A percentile compares a stretch with the other conserved stretches of the same genome.
Evolutionary conservation across 2,113 vertebrate genomes (phyloP).

Genomic region (Cephalopholis sonnerati): DNA sequence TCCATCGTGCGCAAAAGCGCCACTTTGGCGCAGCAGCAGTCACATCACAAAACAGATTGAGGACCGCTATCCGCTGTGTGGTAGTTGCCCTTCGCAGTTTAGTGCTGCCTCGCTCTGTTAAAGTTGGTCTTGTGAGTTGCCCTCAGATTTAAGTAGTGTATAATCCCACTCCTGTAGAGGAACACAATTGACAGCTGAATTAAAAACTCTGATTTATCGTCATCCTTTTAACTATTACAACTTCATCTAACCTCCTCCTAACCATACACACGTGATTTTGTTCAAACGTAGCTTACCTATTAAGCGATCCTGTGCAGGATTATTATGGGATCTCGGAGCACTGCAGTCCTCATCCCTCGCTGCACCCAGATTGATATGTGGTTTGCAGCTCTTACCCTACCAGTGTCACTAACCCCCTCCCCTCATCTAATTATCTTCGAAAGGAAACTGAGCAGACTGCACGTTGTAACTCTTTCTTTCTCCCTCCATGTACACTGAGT

Average conservation of each 20-base stretch:
- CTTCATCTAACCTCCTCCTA: background rate
- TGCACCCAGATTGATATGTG: constrained; percentile 30
- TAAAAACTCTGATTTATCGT: background rate
- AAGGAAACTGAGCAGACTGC: constrained; percentile 40
- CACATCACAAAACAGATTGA: constrained; percentile 53
- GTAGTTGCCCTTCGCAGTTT: background rate
- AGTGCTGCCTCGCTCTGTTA: background rate
- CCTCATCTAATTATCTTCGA: constrained; percentile 29
- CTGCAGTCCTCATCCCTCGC: constrained; percentile 21
- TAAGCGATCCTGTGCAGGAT: background rate
- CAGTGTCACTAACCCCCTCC: constrained; percentile 39
- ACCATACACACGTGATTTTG: background rate
- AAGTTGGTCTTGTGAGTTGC: background rate
- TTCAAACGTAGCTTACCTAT: constrained; percentile 33
- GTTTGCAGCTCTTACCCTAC: constrained; percentile 18
- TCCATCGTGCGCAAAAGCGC: constrained; percentile 82
- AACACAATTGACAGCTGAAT: constrained; percentile 4
- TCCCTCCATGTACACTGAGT: background rate
- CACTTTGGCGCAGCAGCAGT: constrained; percentile 38
- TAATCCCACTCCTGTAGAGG: constrained; percentile 21
- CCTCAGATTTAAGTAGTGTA: background rate
- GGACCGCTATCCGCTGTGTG: background rate
- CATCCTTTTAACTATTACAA: background rate
- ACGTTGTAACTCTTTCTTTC: background rate
- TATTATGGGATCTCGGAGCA: background rate